Evolutionary conservation across 2,113 vertebrate genomes (phyloP), one percentile per base, ranked within the genome.

Genomic region (Leuciscus idus): DNA sequence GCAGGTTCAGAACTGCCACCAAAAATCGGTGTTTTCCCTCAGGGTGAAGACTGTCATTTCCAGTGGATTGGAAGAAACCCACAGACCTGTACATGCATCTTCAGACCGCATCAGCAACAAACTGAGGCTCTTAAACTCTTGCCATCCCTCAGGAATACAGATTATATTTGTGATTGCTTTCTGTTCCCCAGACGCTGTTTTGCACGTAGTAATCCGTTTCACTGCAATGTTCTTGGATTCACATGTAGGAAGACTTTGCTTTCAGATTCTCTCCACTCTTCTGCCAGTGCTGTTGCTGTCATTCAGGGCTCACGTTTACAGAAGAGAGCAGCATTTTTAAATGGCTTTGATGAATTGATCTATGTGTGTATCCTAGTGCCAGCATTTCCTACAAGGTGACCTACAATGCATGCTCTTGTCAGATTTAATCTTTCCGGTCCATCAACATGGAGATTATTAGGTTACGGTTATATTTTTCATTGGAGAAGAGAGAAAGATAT

Each of bases 401-500:
- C 79, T 74, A 73, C 82, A 89, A 74, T 59, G 77, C 52, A 12
- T 83, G 83, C 52, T 81, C 57, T 85, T 83, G 85, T 83, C 68
- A 66, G 46, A 64, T 89, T 84, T 82, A 85, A 90, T 89, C 61
- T 72, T 68, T 73, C 64, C 55, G 17, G 74, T 73, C 87, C 77
- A 70, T 75, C 88, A 74, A 17, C 81, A 48, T 43, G 19, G 26
- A 52, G 26, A 81, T 78, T 62, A 57, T 75, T 55, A 55, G 48
- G 75, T 55, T 77, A 77, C 1, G 0, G 26, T 55, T 77, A 21
- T 70, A 70, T 70, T 70, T 70, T 15, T 15, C 43, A 26, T 28
- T 75, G 46, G 36, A 48, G 43, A 48, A 28, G 39, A 28, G 12
- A 15, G n/a, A 46, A 50, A 12, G n/a, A 15, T 50, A 23, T 74